These are phyloP conservation scores for Cochlearius cochlearius DNA, from an alignment of 2,113 vertebrate genomes.

Conservation along the genomic window DNA sequence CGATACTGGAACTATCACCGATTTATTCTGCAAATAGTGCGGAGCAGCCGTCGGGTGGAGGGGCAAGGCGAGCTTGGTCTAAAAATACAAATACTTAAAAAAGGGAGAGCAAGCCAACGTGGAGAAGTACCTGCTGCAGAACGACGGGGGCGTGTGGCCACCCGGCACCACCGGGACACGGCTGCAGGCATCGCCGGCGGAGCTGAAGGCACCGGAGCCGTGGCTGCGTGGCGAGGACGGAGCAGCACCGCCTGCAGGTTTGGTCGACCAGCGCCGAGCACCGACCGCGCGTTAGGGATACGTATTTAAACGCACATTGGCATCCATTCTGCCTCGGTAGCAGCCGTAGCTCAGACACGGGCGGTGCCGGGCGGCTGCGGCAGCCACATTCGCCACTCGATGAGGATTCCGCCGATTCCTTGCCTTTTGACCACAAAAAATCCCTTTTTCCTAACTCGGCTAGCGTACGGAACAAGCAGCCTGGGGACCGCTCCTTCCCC, in stretches of 20 bases:
- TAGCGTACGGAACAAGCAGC: too few relatives aligned
- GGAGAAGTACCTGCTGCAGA: background rate
- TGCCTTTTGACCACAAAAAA: background rate
- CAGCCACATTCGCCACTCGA: too few relatives aligned
- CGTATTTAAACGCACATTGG: background rate
- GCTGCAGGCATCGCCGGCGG: background rate
- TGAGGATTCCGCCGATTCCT: background rate
- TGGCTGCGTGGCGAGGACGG: background rate
- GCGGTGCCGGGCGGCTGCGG: background rate
- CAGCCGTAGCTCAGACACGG: background rate
- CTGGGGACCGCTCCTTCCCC: background rate
- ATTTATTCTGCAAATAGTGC: background rate
- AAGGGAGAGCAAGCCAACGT: background rate
- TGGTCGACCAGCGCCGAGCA: background rate
- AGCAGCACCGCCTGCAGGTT: background rate
- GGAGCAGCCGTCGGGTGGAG: background rate
- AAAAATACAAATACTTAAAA: background rate
- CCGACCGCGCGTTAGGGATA: background rate
- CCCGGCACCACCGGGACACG: background rate
- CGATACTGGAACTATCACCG: background rate
- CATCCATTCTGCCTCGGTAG: background rate
- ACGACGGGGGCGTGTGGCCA: too few relatives aligned
- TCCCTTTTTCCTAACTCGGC: background rate
- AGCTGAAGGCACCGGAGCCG: background rate
- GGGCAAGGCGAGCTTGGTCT: rapidly evolving